Evolutionary conservation across 2,113 vertebrate species (phyloP).

Genomic region (Chaenocephalus aceratus): DNA sequence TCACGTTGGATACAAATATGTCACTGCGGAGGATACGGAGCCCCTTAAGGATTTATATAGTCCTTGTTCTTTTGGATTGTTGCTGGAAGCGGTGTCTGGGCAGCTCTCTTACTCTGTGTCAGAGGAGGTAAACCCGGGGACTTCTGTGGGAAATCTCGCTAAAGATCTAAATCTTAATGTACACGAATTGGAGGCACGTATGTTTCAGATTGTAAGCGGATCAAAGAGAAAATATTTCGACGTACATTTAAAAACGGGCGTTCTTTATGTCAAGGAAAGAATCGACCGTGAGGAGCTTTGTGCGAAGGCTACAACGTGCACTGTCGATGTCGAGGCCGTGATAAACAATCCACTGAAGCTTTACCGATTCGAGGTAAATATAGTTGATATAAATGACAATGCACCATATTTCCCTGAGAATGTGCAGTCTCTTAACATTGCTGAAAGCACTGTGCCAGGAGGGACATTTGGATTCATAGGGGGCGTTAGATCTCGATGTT

Average conservation of each 20-base stretch:
- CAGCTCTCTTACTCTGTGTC: constrained; percentile 72
- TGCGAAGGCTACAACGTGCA: constrained; percentile 45
- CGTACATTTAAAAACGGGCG: constrained; percentile 67
- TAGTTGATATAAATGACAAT: constrained; percentile 78
- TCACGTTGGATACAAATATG: constrained; percentile 35
- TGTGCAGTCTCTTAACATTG: constrained; percentile 56
- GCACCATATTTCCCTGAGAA: constrained; percentile 64
- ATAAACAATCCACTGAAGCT: constrained; percentile 67
- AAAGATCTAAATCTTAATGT: constrained; percentile 46
- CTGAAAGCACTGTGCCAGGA: constrained; percentile 64
- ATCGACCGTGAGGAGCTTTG: constrained; percentile 74
- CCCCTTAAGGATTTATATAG: constrained; percentile 36
- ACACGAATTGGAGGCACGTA: constrained; percentile 50
- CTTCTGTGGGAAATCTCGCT: constrained; percentile 66
- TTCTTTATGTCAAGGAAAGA: constrained; percentile 58
- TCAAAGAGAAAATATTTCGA: constrained; percentile 69
- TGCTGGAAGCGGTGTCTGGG: neutral
- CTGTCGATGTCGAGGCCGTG: constrained; percentile 67
- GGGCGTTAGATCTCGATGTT: constrained; percentile 63
- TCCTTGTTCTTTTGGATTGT: constrained; percentile 29
- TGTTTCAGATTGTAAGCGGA: constrained; percentile 59
- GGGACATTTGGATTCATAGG: constrained; percentile 60
- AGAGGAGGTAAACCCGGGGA: constrained; percentile 74
- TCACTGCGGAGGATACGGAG: constrained; percentile 1
- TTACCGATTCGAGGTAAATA: constrained; percentile 66